Base-by-base conservation (phyloP, 2,888 invertebrate species). In the Thecocarcelia acutangulata region DNA sequence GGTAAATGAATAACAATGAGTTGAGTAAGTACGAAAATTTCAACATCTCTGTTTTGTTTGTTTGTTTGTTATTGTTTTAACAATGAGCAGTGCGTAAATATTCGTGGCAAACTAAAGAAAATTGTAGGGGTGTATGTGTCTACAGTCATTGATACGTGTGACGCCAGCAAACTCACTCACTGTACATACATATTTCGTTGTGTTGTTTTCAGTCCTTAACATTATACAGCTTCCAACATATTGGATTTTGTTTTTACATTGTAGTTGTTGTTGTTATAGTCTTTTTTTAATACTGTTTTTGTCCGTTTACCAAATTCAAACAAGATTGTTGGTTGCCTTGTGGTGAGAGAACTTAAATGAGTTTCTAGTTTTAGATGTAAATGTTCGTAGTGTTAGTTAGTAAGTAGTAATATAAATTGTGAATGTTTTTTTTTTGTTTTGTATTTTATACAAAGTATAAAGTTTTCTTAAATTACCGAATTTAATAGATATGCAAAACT, bases 1-100 rank as follows among this genome's bases (percentile, higher is more conserved):
- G 42, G 42, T 19, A 72, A 79, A 79, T 79, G 78, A 79, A 78
- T 78, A 73, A 46, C 78, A 78, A 78, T 66, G 72, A 72, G 59
- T 46, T 15, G 24, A 37, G 17, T 24, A 42, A 73, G 37, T 24
- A 58, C 17, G 28, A 44, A 12, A 19, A 44, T 28, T 33, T n/a
- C 44, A 44, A 42, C 54, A 44, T 33, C 24, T 56, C 44, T 0
- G 19, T 19, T 11, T 12, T 42, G n/a, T 44, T 28, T 28, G n/a
- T n/a, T n/a, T n/a, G n/a, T n/a, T n/a, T n/a, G n/a, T n/a, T n/a
- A n/a, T 17, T 28, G 24, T 59, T 42, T 48, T 1, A 9, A 24
- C 9, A 42, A 33, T 48, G 21, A 37, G 37, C 37, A 58, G 69
- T 70, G 69, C 69, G 69, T 70, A 58, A 70, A 70, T 70, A 44